Percentiles rank a stretch among this genome's conserved stretches.
Evolutionary conservation across 2,113 vertebrate genomes (phyloP).

Genomic region (Polypterus bichir): DNA sequence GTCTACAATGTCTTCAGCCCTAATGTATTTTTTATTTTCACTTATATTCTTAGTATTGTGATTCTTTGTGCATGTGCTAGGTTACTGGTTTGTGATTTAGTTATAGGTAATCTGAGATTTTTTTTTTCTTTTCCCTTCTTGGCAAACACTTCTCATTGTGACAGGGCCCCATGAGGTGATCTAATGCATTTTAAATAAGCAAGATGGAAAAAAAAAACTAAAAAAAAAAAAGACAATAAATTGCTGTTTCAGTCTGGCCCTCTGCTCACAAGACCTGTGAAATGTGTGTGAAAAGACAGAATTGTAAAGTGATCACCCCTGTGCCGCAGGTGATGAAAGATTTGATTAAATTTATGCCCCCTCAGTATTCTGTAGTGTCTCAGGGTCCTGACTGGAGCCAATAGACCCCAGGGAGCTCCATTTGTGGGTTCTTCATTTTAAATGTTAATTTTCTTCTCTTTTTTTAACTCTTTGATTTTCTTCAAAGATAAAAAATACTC

Average conservation of each 20-base stretch:
- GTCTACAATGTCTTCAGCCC: too few relatives aligned
- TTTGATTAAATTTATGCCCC: constrained; percentile 30
- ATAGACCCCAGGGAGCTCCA: background rate
- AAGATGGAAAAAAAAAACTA: constrained; percentile 13
- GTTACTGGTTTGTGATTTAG: constrained; percentile 7
- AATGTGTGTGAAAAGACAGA: constrained; percentile 28
- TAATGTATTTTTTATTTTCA: too few relatives aligned
- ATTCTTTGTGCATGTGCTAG: background rate
- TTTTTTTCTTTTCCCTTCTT: background rate
- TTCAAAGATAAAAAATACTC: too few relatives aligned
- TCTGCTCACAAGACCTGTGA: constrained; percentile 21
- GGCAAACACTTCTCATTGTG: constrained; percentile 19
- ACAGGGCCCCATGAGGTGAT: constrained; percentile 5
- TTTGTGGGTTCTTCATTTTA: too few relatives aligned
- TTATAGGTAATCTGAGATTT: constrained; percentile 16
- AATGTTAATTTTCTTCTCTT: too few relatives aligned
- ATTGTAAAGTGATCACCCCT: constrained; percentile 24
- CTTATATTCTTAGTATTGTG: too few relatives aligned
- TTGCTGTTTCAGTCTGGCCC: constrained; percentile 2
- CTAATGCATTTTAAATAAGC: constrained; percentile 17
- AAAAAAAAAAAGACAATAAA: background rate
- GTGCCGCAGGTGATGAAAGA: constrained; percentile 24
- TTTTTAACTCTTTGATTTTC: too few relatives aligned
- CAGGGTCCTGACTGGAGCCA: constrained; percentile 4
- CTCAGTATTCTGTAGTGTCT: constrained; percentile 10